Evolutionary conservation across 2,888 invertebrate genomes (phyloP).

Genomic region (Rhorus exstirpatorius): DNA sequence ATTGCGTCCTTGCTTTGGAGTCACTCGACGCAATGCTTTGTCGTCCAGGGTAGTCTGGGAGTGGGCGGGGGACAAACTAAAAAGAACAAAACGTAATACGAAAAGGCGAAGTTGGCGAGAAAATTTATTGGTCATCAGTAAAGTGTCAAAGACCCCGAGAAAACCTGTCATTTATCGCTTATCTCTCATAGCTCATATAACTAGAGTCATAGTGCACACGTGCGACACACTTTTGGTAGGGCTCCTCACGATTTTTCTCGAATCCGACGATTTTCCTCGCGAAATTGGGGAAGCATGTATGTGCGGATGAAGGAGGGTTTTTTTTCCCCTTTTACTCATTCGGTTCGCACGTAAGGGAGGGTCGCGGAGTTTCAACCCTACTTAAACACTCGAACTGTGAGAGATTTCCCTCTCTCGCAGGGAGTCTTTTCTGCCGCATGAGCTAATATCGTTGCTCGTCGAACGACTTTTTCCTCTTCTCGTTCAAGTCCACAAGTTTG

Average conservation of each 20-base stretch:
- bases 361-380: background rate
- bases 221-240: conserved; percentile 5
- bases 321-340: conserved; percentile 13
- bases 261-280: background rate
- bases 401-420: conserved; percentile 21
- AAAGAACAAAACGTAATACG: background rate
- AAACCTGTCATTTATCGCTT: conserved; percentile 34
- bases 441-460: conserved; percentile 24
- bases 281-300: conserved; percentile 1
- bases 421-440: conserved; percentile 6
- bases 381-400: conserved; percentile 9
- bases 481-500: background rate
- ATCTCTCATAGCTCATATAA: conserved; percentile 9
- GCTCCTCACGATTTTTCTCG: conserved; percentile 19
- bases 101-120: conserved; percentile 5
- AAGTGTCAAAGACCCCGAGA: conserved; percentile 33
- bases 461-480: conserved; percentile 36
- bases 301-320: background rate
- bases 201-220: conserved; percentile 9
- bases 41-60: background rate
- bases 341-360: background rate
- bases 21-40: background rate
- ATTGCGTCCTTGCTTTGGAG: conserved; percentile 3
- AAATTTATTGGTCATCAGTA: conserved; percentile 42
- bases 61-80: background rate